These are phyloP conservation scores for Heteromurus nitidus DNA, from an alignment of 2,888 invertebrate species.

Conservation along the genomic window DNA sequence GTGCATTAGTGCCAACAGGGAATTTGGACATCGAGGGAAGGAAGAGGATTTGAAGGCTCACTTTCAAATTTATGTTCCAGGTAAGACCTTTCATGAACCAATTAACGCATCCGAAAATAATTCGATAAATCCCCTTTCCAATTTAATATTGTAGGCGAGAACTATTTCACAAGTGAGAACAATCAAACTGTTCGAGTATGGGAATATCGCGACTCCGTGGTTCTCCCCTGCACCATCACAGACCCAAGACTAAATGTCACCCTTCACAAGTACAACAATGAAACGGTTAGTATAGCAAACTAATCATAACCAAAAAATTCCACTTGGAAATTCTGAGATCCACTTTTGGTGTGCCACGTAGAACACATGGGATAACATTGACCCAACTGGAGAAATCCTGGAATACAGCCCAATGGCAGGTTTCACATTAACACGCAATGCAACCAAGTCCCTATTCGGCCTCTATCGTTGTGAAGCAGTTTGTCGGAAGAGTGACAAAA, in stretches of 20 bases:
- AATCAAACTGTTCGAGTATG: slow-evolving; percentile 63
- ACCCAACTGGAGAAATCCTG: slow-evolving; percentile 21
- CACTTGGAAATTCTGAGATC: not conserved
- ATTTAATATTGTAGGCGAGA: slow-evolving; percentile 41
- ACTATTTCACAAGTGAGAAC: slow-evolving; percentile 42
- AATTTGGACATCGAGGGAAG: slow-evolving; percentile 64
- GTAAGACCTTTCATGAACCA: too few relatives aligned
- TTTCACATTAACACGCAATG: slow-evolving; percentile 42
- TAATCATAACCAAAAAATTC: not conserved
- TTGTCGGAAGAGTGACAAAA: slow-evolving; percentile 22
- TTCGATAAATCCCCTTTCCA: not conserved
- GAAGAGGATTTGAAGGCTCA: slow-evolving; percentile 62
- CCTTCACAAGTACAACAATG: slow-evolving; percentile 58
- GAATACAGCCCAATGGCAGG: slow-evolving; percentile 49
- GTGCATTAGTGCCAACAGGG: slow-evolving; percentile 61
- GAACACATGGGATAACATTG: slow-evolving; percentile 42
- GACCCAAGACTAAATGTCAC: slow-evolving; percentile 62
- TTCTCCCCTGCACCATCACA: slow-evolving; percentile 57
- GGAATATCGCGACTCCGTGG: slow-evolving; percentile 63
- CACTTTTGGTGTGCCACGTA: too few relatives aligned
- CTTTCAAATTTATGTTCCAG: slow-evolving; percentile 64
- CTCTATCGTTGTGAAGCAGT: slow-evolving; percentile 51
- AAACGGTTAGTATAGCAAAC: slow-evolving; percentile 28
- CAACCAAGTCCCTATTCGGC: slow-evolving; percentile 48
- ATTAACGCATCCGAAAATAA: not conserved